These are phyloP conservation scores for Periplaneta americana DNA, from an alignment of 1,140 invertebrate genomes.

Conservation along the genomic window DNA sequence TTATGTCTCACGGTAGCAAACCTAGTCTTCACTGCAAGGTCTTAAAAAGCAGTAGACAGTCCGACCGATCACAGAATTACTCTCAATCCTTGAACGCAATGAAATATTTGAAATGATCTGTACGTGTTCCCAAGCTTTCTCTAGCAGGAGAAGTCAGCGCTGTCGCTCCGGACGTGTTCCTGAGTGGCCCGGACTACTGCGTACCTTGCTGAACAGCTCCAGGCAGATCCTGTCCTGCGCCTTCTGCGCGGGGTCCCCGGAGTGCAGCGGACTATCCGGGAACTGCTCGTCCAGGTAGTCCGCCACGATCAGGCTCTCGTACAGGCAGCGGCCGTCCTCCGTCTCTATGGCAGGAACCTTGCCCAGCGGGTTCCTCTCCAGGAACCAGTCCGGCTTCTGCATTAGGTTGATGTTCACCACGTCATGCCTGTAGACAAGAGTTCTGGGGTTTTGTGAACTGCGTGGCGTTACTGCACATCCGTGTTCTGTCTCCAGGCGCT, in stretches of 20 bases:
- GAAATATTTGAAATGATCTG: too few relatives aligned
- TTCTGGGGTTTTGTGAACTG: background rate
- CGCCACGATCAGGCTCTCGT: slow-evolving; percentile 74
- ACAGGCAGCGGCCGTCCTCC: slow-evolving; percentile 53
- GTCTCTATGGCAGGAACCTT: slow-evolving; percentile 80
- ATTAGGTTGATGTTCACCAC: slow-evolving; percentile 78
- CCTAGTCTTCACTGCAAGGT: too few relatives aligned
- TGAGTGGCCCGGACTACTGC: background rate
- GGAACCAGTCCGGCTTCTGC: slow-evolving; percentile 80
- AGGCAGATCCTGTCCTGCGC: slow-evolving; percentile 75
- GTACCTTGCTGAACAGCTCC: slow-evolving; percentile 54
- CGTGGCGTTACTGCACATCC: background rate
- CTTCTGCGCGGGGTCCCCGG: slow-evolving; percentile 65
- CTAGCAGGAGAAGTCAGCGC: too few relatives aligned
- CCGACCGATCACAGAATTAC: too few relatives aligned
- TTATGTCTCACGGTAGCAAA: too few relatives aligned
- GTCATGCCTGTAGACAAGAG: slow-evolving; percentile 57
- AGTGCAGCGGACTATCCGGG: slow-evolving; percentile 56
- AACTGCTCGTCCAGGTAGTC: slow-evolving; percentile 84
- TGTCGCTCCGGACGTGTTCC: too few relatives aligned
- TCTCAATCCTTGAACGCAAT: too few relatives aligned
- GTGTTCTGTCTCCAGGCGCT: too few relatives aligned
- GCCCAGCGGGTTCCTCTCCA: slow-evolving; percentile 61
- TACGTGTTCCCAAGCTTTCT: too few relatives aligned
- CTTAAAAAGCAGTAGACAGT: too few relatives aligned